Conservation (phyloP, 2,888 invertebrate species). For the Teleogryllus oceanicus region DNA sequence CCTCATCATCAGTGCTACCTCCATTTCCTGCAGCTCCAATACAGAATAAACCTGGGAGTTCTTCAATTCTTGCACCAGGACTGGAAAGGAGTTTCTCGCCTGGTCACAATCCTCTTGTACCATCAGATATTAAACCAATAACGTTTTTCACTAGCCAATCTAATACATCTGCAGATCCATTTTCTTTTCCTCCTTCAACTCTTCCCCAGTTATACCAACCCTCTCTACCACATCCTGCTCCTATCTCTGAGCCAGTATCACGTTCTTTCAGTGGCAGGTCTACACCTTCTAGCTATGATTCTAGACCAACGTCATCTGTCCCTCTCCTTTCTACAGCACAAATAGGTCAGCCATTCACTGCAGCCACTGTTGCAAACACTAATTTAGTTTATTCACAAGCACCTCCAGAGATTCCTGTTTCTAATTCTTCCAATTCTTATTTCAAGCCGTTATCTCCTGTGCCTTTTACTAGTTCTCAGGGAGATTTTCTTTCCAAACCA, state of each 20-base stretch:
- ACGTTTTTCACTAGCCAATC: neutral
- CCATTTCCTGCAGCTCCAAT: neutral
- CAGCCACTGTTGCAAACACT: no score
- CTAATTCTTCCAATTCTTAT: neutral
- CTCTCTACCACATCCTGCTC: neutral
- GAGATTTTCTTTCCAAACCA: neutral
- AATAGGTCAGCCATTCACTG: no score
- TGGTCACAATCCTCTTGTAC: neutral
- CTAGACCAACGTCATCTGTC: neutral
- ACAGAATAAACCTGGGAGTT: neutral
- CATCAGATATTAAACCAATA: neutral
- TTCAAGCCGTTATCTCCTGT: neutral
- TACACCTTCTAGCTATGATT: neutral
- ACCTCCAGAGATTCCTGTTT: no score
- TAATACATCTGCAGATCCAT: neutral
- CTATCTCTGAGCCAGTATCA: neutral
- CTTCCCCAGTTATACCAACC: neutral
- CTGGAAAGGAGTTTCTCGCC: neutral
- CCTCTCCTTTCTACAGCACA: no score
- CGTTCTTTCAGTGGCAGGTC: neutral
- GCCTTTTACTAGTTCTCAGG: neutral
- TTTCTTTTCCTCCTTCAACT: neutral
- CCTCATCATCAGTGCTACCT: conserved; percentile 19
- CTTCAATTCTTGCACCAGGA: neutral
- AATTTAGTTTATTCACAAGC: no score